phyloP scores from a whole-genome alignment of 2,797 vertebrate genomes.

The Gambelia wislizenii region DNA sequence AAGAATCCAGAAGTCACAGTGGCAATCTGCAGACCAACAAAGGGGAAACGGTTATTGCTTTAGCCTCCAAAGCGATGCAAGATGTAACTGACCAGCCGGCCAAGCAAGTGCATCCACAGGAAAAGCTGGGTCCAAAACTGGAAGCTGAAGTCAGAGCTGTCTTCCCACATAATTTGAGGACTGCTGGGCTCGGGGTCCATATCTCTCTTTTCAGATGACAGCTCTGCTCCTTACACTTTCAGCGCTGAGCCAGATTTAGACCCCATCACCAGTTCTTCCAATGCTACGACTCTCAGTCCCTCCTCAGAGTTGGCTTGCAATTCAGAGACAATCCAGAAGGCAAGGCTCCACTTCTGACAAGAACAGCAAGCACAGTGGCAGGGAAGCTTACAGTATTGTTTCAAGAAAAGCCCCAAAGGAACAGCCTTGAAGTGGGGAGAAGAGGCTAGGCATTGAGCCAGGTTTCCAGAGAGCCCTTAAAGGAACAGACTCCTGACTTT shows the following conservation, averaged over 20 bases:
- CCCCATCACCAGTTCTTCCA: neutral
- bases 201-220: neutral
- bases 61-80: slow-evolving; percentile 30
- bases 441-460: slow-evolving; percentile 50
- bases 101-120: slow-evolving; percentile 67
- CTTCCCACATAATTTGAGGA: slow-evolving; percentile 16
- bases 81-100: slow-evolving; percentile 68
- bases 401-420: slow-evolving; percentile 26
- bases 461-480: slow-evolving; percentile 62
- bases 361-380: neutral
- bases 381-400: slow-evolving; percentile 22
- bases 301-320: slow-evolving; percentile 2
- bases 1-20: slow-evolving; percentile 26
- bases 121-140: slow-evolving; percentile 73
- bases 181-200: slow-evolving; percentile 29
- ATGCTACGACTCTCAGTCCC: neutral
- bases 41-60: slow-evolving; percentile 35
- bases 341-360: neutral
- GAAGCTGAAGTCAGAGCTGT: slow-evolving; percentile 57
- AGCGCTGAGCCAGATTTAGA: neutral
- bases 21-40: slow-evolving; percentile 21
- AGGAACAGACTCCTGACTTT: slow-evolving; percentile 55
- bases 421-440: slow-evolving; percentile 37
- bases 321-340: slow-evolving; percentile 20
- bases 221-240: neutral